Base-by-base conservation (phyloP, 2,113 vertebrate genomes). In the Bucco capensis region DNA sequence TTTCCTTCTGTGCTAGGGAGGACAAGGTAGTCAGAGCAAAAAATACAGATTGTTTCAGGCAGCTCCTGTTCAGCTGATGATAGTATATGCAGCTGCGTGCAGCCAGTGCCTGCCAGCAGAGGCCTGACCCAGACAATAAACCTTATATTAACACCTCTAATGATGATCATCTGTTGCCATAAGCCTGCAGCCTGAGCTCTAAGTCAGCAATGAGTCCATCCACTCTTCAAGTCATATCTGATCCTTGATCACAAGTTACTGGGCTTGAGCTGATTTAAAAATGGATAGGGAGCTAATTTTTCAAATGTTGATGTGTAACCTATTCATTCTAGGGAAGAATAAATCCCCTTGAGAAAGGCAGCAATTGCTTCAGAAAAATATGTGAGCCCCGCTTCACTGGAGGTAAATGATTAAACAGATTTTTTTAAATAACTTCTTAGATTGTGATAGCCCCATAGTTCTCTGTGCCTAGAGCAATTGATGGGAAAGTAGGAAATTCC, bases 111-210 rank as follows among this genome's bases (percentile, higher is more conserved):
- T 94, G 94, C 83, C 92, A 93, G 72, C 92, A 91, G 71, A 92
- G 83, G 67, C 93, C 92, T 97, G 92, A 95, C 93, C 89, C 42
- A 65, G 83, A 81, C 93, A 95, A 95, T 96, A 95, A 96, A 96
- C 96, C 91, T 96, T 96, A 83, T 94, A 96, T 94, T 92, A 95
- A 90, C 13, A 2, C 80, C 86, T 60, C 76, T 95, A 94, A 96
- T 92, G 93, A 82, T 75, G 74, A 91, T 96, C 92, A 89, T 95
- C 94, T 95, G 89, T 95, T 96, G 82, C 82, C 80, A 82, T 92
- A 93, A 80, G 93, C 87, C 92, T 93, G 88, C 65, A 88, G 92
- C 56, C 58, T 44, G 47, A 78, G 73, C 31, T 87, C 37, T 84
- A 82, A 61, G 49, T 75, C 70, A 80, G 61, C 42, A 44, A 30